Percentiles rank a stretch among this genome's conserved stretches.
phyloP scores from a whole-genome alignment of 2,113 vertebrate species.

The mouse (Mus musculus) region DNA sequence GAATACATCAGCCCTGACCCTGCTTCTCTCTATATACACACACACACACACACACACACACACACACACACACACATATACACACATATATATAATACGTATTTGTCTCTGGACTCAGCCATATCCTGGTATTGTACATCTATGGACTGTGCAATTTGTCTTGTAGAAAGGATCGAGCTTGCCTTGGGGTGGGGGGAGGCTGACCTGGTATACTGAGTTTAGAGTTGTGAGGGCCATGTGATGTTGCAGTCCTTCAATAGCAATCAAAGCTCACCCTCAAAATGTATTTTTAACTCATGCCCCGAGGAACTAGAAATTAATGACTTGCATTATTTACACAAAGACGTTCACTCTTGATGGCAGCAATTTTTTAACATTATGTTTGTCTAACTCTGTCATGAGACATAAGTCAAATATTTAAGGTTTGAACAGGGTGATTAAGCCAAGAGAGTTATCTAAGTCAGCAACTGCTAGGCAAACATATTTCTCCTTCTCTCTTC shows the following conservation, averaged over 20 bases:
- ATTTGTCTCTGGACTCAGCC: neutral
- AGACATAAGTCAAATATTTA: neutral
- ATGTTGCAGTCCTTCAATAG: neutral
- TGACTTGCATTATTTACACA: neutral
- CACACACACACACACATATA: too few relatives aligned
- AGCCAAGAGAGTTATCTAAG: neutral
- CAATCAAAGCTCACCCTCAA: neutral
- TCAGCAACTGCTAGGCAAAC: neutral
- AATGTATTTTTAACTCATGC: slow-evolving; percentile 52
- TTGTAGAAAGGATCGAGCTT: neutral
- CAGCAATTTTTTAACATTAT: accelerated
- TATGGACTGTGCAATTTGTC: neutral
- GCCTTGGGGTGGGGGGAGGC: too few relatives aligned
- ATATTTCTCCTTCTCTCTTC: neutral
- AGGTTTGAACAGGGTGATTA: neutral
- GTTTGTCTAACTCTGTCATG: neutral
- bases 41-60: too few relatives aligned
- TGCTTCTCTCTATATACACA: neutral
- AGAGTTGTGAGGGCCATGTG: neutral
- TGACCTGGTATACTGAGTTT: neutral
- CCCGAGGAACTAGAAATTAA: slow-evolving; percentile 9
- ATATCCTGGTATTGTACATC: neutral
- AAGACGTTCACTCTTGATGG: neutral
- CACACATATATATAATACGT: too few relatives aligned
- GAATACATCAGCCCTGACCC: too few relatives aligned